phyloP scores from a whole-genome alignment of 1,140 invertebrate species.

The Lepidurus couesii region DNA sequence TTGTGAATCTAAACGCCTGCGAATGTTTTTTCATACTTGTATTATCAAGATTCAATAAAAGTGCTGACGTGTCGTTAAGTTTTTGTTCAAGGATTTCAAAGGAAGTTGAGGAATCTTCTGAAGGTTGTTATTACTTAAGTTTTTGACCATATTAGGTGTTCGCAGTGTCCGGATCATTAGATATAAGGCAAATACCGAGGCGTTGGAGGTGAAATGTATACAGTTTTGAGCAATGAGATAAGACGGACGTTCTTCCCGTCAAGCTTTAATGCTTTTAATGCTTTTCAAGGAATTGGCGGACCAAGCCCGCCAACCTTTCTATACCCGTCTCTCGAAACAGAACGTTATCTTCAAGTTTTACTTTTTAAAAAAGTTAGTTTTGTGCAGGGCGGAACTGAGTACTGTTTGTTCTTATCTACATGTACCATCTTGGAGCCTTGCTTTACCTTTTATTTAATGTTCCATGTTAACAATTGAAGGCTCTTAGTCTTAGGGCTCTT shows the following conservation, averaged over 20 bases:
- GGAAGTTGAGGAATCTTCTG: background rate
- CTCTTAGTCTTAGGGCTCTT: no score
- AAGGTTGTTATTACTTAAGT: background rate
- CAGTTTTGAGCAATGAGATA: background rate
- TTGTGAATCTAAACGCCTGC: no score
- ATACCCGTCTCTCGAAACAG: background rate
- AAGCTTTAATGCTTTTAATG: background rate
- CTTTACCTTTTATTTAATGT: background rate
- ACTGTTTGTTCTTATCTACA: background rate
- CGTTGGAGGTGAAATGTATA: background rate
- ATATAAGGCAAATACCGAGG: background rate
- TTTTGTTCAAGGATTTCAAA: background rate
- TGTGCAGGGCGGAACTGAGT: constrained; percentile 5
- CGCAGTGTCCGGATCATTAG: background rate
- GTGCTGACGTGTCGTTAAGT: background rate
- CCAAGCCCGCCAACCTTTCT: background rate
- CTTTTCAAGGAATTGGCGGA: background rate
- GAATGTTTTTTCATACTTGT: no score
- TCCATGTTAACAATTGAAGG: no score
- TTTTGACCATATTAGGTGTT: constrained; percentile 18
- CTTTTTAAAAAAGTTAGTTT: background rate
- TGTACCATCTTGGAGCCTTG: background rate
- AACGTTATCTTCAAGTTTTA: no score
- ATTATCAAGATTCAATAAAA: no score
- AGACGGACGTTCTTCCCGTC: background rate